Conservation (phyloP, 2,797 vertebrate species). For the Spondyliosoma cantharus region DNA sequence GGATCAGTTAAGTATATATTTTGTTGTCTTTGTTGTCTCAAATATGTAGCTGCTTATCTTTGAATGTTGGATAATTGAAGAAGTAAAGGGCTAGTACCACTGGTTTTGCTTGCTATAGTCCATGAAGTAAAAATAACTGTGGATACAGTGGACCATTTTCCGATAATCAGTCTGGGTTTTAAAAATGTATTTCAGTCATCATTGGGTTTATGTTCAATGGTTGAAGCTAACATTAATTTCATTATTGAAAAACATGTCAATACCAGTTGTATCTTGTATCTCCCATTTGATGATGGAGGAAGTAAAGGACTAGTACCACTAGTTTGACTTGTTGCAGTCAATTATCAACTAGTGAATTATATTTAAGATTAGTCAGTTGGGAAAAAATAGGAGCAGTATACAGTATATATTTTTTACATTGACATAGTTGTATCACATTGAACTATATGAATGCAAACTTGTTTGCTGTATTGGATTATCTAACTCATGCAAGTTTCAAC, state of each 20-base stretch:
- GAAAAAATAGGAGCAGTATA: no score
- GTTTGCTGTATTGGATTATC: background rate
- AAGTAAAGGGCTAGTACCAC: slow-evolving; percentile 3
- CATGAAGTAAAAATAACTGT: background rate
- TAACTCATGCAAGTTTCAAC: background rate
- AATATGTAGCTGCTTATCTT: background rate
- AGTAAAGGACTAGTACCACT: background rate
- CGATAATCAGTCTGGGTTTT: background rate
- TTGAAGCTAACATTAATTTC: background rate
- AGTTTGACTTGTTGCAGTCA: background rate
- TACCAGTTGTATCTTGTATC: no score
- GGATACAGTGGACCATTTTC: background rate
- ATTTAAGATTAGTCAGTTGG: no score
- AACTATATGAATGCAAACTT: background rate
- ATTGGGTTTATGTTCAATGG: background rate
- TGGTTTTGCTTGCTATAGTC: background rate
- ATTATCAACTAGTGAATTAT: no score
- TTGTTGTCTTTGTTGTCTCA: background rate
- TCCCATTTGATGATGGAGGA: background rate
- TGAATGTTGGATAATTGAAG: slow-evolving; percentile 2
- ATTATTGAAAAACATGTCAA: no score
- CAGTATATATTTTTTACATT: no score
- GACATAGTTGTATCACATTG: background rate
- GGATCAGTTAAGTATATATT: no score
- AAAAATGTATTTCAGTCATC: background rate